Base-by-base conservation (phyloP, 2,888 invertebrate genomes). In the Rhagophthalmus giganteus region DNA sequence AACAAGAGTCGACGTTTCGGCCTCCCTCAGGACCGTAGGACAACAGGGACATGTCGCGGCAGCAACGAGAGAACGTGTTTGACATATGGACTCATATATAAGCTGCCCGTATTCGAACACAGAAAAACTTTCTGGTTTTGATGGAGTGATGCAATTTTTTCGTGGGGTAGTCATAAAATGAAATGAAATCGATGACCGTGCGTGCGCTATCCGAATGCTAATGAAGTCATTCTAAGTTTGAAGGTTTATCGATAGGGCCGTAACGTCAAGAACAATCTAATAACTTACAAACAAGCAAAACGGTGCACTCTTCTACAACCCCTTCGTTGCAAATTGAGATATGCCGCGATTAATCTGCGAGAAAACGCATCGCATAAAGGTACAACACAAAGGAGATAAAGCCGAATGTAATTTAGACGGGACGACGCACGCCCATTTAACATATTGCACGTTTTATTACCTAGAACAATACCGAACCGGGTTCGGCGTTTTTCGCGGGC, bases 1-100 rank as follows among this genome's bases (percentile, higher is more conserved):
- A 54, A 59, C 59, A 54, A 52, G 57, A 57, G 57, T 48, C 55
- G 54, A 55, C 58, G 54, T 53, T 60, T 59, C 57, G 54, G 34
- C 60, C 38, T 60, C 58, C 60, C 60, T 53, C 28, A 55, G 45
- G 52, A 52, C 52, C 26, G 41, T 31, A 47, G 42, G 48, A 48
- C 58, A 47, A 53, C 42, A 24, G 55, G 58, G 53, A 53, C 53
- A 50, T 53, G 55, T 47, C 53, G 44, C 52, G 27, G 38, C 38
- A 42, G 52, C 46, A 48, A 38, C 24, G 47, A 47, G 27, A 52
- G 38, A 30, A 44, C 53, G 48, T 47, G 53, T 47, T 48, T 50
- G 47, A 48, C 47, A 47, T 48, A 39, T 52, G 54, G 53, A 40
- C 54, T 56, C 56, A 45, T 49, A 55, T 51, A 47, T 41, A 30